A percentile compares a stretch with the other conserved stretches of the same genome.
phyloP scores from a whole-genome alignment of 2,113 vertebrate genomes.

The Sphyrna mokarran region DNA sequence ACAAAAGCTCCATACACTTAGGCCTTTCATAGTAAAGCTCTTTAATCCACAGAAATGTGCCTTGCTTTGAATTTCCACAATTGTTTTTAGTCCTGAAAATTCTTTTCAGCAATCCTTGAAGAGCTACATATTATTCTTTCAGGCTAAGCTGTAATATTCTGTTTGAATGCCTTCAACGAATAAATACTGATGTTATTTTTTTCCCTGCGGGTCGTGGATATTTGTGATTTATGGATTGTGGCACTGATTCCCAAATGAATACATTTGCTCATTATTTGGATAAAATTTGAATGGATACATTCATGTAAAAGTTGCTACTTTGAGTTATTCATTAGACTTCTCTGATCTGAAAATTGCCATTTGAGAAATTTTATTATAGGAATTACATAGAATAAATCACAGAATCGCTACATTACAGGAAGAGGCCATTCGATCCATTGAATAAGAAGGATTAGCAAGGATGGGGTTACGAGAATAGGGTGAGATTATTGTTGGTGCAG shows the following conservation, averaged over 20 bases:
- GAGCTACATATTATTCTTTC: neutral
- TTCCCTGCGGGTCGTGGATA: neutral
- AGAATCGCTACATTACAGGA: too few species aligned
- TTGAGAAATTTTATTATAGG: neutral
- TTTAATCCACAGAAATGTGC: neutral
- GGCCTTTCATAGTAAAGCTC: neutral
- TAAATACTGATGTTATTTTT: slow-evolving; percentile 12
- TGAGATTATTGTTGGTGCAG: too few species aligned
- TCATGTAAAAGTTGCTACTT: neutral
- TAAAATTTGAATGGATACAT: neutral
- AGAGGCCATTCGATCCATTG: too few species aligned
- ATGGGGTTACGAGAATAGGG: too few species aligned
- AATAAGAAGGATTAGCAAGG: too few species aligned
- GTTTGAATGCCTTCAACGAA: neutral
- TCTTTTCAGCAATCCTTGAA: neutral
- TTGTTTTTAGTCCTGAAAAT: neutral
- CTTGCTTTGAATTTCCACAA: neutral
- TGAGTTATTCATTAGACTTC: neutral
- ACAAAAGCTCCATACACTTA: neutral
- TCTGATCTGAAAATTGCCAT: neutral
- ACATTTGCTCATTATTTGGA: neutral
- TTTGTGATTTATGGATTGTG: neutral
- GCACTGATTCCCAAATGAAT: neutral
- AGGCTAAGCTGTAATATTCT: neutral
- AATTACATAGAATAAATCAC: neutral